phyloP scores from a whole-genome alignment of 53 echinoderm and acorn worm species.

The Actinopyga echinites region DNA sequence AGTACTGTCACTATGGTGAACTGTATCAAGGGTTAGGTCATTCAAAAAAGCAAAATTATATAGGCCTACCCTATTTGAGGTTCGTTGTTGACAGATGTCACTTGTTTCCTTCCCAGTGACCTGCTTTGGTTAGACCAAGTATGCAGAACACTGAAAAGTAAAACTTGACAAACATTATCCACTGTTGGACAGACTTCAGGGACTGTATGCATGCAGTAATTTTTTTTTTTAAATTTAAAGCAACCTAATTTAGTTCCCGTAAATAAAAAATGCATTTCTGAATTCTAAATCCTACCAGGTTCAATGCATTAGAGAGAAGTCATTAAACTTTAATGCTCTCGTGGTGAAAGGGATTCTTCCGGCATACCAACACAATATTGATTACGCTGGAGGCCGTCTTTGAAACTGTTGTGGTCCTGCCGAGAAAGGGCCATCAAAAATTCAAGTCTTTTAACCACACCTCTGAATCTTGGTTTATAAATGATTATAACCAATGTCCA shows the following conservation, averaged over 20 bases:
- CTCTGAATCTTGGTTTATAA: slow-evolving; percentile 18
- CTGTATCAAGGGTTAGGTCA: too few species aligned
- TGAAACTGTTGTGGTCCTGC: not conserved
- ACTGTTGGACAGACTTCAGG: not conserved
- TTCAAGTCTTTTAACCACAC: slow-evolving; percentile 14
- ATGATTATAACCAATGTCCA: not conserved
- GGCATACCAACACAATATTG: not conserved
- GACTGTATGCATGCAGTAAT: not conserved
- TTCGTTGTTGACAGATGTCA: too few species aligned
- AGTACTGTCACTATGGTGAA: too few species aligned
- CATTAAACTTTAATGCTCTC: not conserved
- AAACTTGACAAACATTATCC: too few species aligned
- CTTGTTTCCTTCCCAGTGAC: too few species aligned
- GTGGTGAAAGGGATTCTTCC: not conserved
- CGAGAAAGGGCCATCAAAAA: slow-evolving; percentile 5
- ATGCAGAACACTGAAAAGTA: too few species aligned
- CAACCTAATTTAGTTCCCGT: not conserved
- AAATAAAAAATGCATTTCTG: too few species aligned
- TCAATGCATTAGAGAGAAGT: not conserved
- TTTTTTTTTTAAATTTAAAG: not conserved
- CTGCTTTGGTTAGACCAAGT: too few species aligned
- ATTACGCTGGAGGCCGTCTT: not conserved
- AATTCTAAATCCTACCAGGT: too few species aligned
- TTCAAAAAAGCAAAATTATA: too few species aligned
- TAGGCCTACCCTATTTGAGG: too few species aligned